These are phyloP conservation scores for Dendropsophus ebraccatus DNA, from an alignment of 2,113 vertebrate genomes.

Conservation along the genomic window DNA sequence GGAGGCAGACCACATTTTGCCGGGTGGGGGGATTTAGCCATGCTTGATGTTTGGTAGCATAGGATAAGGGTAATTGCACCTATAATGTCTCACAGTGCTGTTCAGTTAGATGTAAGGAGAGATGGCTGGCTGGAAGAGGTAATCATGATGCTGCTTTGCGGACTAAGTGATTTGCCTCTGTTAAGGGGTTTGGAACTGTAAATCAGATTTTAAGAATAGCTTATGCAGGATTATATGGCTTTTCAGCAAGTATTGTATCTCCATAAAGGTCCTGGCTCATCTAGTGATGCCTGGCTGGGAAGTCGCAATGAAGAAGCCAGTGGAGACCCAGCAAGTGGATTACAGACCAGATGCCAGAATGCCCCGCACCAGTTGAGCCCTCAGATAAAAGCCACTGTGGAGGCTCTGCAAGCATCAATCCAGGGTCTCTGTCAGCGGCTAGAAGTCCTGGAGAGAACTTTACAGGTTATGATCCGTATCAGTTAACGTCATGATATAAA, in stretches of 20 bases:
- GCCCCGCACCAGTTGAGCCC: conserved; percentile 70
- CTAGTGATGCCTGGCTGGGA: background rate
- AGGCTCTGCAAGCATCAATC: conserved; percentile 84
- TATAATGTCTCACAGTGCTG: background rate
- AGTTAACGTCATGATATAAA: background rate
- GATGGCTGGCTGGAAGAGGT: background rate
- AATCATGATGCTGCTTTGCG: background rate
- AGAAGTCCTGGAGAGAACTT: conserved; percentile 76
- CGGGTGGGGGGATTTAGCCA: too few relatives aligned
- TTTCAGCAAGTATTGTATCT: background rate
- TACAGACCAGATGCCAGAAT: conserved; percentile 26
- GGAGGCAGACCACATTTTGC: too few relatives aligned
- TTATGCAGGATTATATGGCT: background rate
- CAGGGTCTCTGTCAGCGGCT: conserved; percentile 80
- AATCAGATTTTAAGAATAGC: background rate
- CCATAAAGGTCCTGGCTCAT: background rate
- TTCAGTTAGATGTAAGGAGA: background rate
- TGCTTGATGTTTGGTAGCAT: background rate
- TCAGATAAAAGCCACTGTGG: conserved; percentile 77
- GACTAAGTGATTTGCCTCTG: background rate
- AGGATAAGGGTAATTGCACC: background rate
- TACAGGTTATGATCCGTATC: conserved; percentile 70
- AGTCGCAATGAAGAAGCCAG: background rate
- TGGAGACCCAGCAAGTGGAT: background rate
- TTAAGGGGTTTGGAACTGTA: background rate